These are phyloP conservation scores for Anthopleura xanthogrammica DNA, from an alignment of 92 coral and sea anemone species.

Conservation along the genomic window DNA sequence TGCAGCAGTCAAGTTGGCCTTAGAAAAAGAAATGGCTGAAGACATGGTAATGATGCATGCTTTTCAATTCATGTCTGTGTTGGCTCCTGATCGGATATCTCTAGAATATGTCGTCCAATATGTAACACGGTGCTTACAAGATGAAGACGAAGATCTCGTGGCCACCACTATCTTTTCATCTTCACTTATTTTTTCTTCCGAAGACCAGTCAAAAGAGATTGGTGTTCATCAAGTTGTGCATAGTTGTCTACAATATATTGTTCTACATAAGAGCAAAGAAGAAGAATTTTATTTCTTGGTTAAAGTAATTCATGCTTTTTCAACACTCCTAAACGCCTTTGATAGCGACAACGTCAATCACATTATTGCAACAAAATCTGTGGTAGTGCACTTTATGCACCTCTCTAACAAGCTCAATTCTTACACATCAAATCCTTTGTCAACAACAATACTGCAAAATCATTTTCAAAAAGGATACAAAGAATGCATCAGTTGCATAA, in stretches of 20 bases:
- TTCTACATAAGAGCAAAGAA: neutral
- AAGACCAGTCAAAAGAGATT: neutral
- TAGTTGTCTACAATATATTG: neutral
- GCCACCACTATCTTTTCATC: neutral
- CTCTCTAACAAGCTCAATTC: too few relatives aligned
- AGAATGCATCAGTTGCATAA: too few relatives aligned
- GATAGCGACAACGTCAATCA: neutral
- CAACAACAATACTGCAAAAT: too few relatives aligned
- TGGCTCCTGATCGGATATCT: too few relatives aligned
- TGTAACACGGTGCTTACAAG: too few relatives aligned
- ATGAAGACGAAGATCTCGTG: neutral
- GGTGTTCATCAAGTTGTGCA: neutral
- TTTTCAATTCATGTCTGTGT: neutral
- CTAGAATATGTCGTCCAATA: too few relatives aligned
- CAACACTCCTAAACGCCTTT: neutral
- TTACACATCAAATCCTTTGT: too few relatives aligned
- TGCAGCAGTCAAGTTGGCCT: neutral
- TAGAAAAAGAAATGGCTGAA: neutral
- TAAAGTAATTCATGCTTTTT: neutral
- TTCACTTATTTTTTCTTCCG: neutral
- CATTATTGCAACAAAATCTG: neutral
- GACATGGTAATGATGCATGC: neutral
- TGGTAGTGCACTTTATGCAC: too few relatives aligned
- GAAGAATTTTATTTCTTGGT: neutral
- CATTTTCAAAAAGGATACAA: too few relatives aligned